Base-by-base conservation (phyloP, 2,888 invertebrate genomes). In the Drosophila dives region DNA sequence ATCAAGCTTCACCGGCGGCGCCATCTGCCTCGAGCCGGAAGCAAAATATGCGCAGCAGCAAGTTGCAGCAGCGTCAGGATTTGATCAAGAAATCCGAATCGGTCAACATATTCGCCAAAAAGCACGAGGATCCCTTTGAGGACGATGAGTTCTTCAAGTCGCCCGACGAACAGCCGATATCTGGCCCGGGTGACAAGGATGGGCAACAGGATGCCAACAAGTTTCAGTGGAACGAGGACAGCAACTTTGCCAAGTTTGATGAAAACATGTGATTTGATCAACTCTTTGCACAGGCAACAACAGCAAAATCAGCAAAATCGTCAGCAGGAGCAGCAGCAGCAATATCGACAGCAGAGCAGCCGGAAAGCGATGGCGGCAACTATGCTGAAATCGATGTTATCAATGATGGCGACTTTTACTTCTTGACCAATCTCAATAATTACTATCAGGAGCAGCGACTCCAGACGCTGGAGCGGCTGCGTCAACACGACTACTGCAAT, bases 121-220 rank as follows among this genome's bases (percentile, higher is more conserved):
- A 97, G 90, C 95, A 95, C 53, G 98, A 98, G 92, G 98, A 98
- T 93, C 98, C 98, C 2, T 98, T 98, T 90, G 98, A 97, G 81
- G 97, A 97, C 62, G 97, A 97, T 84, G 97, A 97, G 81, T 98
- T 98, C 93, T 98, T 98, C 91, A 95, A 94, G 64, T 91, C 91
- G 29, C 91, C 85, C 32, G 80, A 83, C n/a, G 88, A 81, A 40
- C 64, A 54, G 71, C 62, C 60, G 11, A 26, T 64, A 38, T 36
- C 63, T 20, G 75, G 64, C 65, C 73, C 75, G 23, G 73, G 59
- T 26, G 72, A 23, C 45, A 45, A 59, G 0, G 56, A 72, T 5
- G 55, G 12, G 6, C 12, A 59, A 49, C 49, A 66, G 38, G 79
- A 73, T 55, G 76, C 71, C 65, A 70, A 79, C 34, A 85, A 87